These are phyloP conservation scores for Himantopus leucocephalus DNA, from an alignment of 2,113 vertebrate species.

Conservation along the genomic window DNA sequence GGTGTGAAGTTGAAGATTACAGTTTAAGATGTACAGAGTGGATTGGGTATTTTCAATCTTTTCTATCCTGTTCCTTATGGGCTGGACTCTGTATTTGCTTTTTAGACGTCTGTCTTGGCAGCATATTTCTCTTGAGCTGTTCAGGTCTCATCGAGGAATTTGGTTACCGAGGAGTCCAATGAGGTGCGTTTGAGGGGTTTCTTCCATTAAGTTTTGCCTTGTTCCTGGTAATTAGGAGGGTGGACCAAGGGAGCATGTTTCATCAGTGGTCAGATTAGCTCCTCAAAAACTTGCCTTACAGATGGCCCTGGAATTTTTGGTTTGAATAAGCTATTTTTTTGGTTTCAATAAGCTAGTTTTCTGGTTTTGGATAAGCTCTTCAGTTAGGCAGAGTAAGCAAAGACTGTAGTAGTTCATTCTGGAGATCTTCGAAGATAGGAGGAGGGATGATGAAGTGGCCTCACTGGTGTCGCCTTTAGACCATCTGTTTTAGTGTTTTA, in stretches of 20 bases:
- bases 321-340: background rate
- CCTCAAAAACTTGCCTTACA: background rate
- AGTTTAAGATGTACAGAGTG: background rate
- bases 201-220: background rate
- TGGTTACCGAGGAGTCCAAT: background rate
- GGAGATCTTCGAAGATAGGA: background rate
- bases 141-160: background rate
- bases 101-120: background rate
- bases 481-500: background rate
- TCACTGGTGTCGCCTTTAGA: background rate
- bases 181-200: background rate
- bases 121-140: background rate
- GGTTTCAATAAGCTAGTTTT: background rate
- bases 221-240: background rate
- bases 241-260: background rate
- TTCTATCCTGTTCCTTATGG: background rate
- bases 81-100: background rate
- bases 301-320: background rate
- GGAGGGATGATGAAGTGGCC: background rate
- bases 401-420: background rate
- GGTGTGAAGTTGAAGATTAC: background rate
- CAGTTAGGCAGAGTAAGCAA: background rate
- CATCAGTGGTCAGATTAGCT: background rate
- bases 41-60: background rate
- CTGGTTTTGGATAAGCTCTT: background rate